Evolutionary conservation across 1,140 invertebrate genomes (phyloP).

Genomic region (Gryon sp.): DNA sequence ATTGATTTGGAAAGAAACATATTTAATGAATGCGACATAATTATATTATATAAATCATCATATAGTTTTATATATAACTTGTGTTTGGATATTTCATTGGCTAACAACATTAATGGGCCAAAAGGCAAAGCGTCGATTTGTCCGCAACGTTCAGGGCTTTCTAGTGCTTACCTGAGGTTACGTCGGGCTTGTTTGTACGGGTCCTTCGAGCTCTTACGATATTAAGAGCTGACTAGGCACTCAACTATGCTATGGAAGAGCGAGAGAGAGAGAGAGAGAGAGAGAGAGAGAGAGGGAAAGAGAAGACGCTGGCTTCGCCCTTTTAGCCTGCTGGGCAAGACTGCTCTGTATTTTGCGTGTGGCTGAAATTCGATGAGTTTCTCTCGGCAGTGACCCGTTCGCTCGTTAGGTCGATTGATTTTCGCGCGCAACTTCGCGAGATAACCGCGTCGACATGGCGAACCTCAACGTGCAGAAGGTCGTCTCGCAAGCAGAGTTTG

Average conservation of each 20-base stretch:
- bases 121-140: conserved; percentile 46
- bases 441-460: conserved; percentile 61
- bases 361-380: conserved; percentile 59
- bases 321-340: conserved; percentile 37
- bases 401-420: conserved; percentile 77
- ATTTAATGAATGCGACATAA: too few relatives aligned
- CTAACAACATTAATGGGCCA: conserved; percentile 77
- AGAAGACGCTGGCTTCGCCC: conserved; percentile 19
- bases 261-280: not conserved
- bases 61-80: too few relatives aligned
- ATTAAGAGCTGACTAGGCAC: conserved; percentile 79
- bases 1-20: too few relatives aligned
- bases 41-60: too few relatives aligned
- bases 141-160: conserved; percentile 66
- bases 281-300: conserved; percentile 10
- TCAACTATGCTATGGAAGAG: conserved; percentile 32
- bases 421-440: conserved; percentile 69
- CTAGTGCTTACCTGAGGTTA: conserved; percentile 75
- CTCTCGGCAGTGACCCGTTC: conserved; percentile 64
- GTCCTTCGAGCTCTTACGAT: conserved; percentile 75
- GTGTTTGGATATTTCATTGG: too few relatives aligned
- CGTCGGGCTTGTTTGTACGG: conserved; percentile 75
- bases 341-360: conserved; percentile 46
- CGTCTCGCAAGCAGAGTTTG: conserved; percentile 66
- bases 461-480: conserved; percentile 57